Percentiles rank a stretch among this genome's conserved stretches.
phyloP scores from a whole-genome alignment of 2,113 vertebrate genomes.

The Phyllostomus hastatus region DNA sequence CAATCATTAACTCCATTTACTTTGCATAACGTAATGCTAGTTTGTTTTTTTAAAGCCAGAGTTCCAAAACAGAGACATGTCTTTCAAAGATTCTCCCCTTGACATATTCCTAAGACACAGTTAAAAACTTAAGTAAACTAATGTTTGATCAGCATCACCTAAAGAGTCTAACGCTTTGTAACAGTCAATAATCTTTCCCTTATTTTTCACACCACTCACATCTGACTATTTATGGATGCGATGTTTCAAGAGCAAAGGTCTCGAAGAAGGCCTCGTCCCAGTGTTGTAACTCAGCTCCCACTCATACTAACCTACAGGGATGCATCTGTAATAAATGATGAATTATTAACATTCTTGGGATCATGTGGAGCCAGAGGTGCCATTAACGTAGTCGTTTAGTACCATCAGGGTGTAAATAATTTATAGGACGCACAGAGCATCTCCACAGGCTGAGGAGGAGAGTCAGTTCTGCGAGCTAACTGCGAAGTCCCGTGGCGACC shows the following conservation, averaged over 20 bases:
- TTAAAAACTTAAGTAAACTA: slow-evolving; percentile 23
- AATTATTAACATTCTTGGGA: slow-evolving; percentile 77
- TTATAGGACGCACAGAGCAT: slow-evolving; percentile 60
- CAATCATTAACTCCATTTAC: slow-evolving; percentile 22
- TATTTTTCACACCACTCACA: slow-evolving; percentile 25
- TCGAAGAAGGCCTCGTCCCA: slow-evolving; percentile 5
- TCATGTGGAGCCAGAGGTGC: slow-evolving; percentile 64
- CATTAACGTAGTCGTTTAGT: slow-evolving; percentile 66
- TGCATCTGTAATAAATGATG: slow-evolving; percentile 47
- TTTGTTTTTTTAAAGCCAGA: background rate
- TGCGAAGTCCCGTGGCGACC: background rate
- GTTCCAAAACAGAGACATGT: background rate
- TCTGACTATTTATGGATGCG: background rate
- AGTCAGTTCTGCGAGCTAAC: slow-evolving; percentile 24
- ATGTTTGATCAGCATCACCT: background rate
- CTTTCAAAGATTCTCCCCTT: background rate
- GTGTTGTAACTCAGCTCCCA: slow-evolving; percentile 15
- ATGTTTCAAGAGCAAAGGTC: background rate
- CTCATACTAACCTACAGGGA: slow-evolving; percentile 42
- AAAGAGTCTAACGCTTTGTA: background rate
- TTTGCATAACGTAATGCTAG: background rate
- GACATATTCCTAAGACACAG: slow-evolving; percentile 15
- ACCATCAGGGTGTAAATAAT: slow-evolving; percentile 70
- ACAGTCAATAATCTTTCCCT: slow-evolving; percentile 17
- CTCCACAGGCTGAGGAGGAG: slow-evolving; percentile 36